Evolutionary conservation across 2,113 vertebrate genomes (phyloP).

Genomic region (Hemichromis elongatus): DNA sequence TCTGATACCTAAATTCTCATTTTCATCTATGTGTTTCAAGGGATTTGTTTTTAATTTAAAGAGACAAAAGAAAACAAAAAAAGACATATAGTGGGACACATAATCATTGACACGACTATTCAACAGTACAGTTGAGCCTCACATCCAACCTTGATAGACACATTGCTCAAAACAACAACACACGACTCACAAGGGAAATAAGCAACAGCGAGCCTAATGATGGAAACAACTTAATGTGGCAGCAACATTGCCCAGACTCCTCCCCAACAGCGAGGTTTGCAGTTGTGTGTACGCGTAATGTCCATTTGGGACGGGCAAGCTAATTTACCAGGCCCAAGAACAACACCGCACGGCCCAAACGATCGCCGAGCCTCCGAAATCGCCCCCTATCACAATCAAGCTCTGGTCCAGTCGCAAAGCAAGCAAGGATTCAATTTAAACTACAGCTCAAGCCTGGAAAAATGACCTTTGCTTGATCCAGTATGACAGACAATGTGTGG

Average conservation of each 20-base stretch:
- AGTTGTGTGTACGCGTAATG: constrained; percentile 48
- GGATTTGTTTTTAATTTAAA: constrained; percentile 71
- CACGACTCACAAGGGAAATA: constrained; percentile 69
- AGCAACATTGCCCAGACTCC: constrained; percentile 54
- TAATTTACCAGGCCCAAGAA: constrained; percentile 53
- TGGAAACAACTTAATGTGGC: constrained; percentile 68
- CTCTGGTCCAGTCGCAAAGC: constrained; percentile 19
- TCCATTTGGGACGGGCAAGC: constrained; percentile 60
- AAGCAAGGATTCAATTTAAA: constrained; percentile 28
- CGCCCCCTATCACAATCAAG: constrained; percentile 28
- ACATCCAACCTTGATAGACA: constrained; percentile 57
- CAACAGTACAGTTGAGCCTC: constrained; percentile 48
- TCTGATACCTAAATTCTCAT: constrained; percentile 57
- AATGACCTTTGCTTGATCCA: constrained; percentile 17
- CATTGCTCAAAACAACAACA: constrained; percentile 62
- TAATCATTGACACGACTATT: constrained; percentile 53
- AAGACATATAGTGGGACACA: constrained; percentile 43
- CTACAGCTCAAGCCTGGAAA: constrained; percentile 18
- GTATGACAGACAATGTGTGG: constrained; percentile 20
- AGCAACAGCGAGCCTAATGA: constrained; percentile 66
- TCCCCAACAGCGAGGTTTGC: constrained; percentile 55
- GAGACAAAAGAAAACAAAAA: constrained; percentile 43
- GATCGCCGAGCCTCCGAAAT: constrained; percentile 42
- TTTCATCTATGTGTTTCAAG: constrained; percentile 54
- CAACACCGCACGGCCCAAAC: constrained; percentile 37